Conservation (phyloP, 2,888 invertebrate genomes). For the Netelia fuscicornis region DNA sequence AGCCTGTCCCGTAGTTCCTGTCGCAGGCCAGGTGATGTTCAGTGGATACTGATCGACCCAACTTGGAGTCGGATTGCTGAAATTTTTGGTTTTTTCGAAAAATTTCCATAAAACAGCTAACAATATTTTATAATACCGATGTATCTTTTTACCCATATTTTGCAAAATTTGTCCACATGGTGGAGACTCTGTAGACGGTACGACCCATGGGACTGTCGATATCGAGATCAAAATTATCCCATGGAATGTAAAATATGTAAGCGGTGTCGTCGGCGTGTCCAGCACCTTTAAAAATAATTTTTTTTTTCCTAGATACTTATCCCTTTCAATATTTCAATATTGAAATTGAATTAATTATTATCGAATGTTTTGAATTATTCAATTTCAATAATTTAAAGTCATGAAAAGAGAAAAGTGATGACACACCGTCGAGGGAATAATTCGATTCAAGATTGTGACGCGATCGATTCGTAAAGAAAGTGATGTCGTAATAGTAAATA, state of each 20-base stretch:
- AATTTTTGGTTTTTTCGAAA: not conserved
- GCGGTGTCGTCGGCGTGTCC: conserved; percentile 55
- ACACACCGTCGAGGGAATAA: not conserved
- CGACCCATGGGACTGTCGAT: conserved; percentile 26
- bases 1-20: conserved; percentile 58
- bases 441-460: conserved; percentile 53
- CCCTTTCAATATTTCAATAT: not conserved
- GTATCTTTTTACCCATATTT: conserved; percentile 59
- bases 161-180: conserved; percentile 66
- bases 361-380: conserved; percentile 17
- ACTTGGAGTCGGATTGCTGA: conserved; percentile 73
- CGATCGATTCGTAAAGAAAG: conserved; percentile 64
- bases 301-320: not conserved
- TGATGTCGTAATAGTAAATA: conserved; percentile 69
- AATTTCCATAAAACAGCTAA: not conserved
- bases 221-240: conserved; percentile 22
- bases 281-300: conserved; percentile 36
- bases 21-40: conserved; percentile 67
- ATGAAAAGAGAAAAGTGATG: too few relatives aligned
- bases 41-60: conserved; percentile 37
- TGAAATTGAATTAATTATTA: not conserved
- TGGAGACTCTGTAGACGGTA: conserved; percentile 35
- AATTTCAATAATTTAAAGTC: too few relatives aligned
- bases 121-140: too few relatives aligned
- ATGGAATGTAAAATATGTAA: conserved; percentile 45